A percentile compares a stretch with the other conserved stretches of the same genome.
phyloP scores from a whole-genome alignment of 2,888 invertebrate genomes.

The Penaeus monodon region DNA sequence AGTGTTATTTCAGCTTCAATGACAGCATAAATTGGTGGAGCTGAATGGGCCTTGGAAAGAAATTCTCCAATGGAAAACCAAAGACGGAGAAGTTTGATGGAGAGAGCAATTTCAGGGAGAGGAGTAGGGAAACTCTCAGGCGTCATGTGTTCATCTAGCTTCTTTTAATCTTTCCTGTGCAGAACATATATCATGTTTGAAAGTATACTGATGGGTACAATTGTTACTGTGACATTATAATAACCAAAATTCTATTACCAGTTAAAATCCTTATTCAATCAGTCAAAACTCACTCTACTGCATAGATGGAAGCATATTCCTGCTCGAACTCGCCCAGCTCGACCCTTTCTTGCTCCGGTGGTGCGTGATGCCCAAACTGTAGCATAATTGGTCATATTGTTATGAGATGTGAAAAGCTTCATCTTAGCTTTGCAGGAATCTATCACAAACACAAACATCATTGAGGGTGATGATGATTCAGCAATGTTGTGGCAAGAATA shows the following conservation, averaged over 20 bases:
- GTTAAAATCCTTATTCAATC: background rate
- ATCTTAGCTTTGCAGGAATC: constrained; percentile 98
- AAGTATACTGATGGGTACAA: background rate
- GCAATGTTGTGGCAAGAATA: constrained; percentile 98
- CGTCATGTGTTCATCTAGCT: constrained; percentile 88
- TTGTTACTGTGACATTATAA: no score
- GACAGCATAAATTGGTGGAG: constrained; percentile 86
- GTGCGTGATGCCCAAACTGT: constrained; percentile 96
- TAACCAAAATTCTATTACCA: no score
- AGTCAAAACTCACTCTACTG: constrained; percentile 71
- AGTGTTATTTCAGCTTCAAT: constrained; percentile 90
- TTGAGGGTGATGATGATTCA: constrained; percentile 97
- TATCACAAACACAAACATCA: constrained; percentile 97
- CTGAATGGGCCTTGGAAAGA: constrained; percentile 82
- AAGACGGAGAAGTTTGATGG: constrained; percentile 88
- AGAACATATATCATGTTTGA: background rate
- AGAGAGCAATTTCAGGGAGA: constrained; percentile 91
- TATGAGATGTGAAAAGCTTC: constrained; percentile 97
- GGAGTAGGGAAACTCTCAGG: constrained; percentile 99
- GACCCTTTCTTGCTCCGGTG: constrained; percentile 93
- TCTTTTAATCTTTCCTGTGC: constrained; percentile 77
- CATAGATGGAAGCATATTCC: constrained; percentile 97
- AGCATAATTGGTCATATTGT: constrained; percentile 98
- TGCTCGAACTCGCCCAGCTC: constrained; percentile 94
- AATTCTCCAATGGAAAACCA: constrained; percentile 96